phyloP scores from a whole-genome alignment of 2,113 vertebrate species.

The Xyliphius kryptos region DNA sequence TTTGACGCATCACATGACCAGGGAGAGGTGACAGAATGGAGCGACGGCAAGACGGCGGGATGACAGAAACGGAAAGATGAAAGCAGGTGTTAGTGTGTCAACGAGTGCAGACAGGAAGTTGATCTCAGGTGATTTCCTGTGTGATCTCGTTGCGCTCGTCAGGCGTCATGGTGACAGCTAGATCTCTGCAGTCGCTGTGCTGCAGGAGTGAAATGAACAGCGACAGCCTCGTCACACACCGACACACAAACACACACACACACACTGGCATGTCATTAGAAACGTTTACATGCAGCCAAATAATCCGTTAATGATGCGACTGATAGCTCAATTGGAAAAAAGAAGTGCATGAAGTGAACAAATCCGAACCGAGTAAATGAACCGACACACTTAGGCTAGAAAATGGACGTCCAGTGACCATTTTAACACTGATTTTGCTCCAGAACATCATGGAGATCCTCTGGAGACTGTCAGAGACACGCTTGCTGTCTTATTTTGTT shows the following conservation, averaged over 20 bases:
- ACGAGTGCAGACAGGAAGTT: slow-evolving; percentile 56
- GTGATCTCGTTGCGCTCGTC: slow-evolving; percentile 50
- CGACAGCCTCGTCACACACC: slow-evolving; percentile 56
- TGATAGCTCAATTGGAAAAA: too few species aligned
- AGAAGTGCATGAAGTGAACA: too few species aligned
- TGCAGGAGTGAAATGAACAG: slow-evolving; percentile 61
- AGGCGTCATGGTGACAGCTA: slow-evolving; percentile 50
- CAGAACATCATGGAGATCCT: too few species aligned
- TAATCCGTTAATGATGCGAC: background rate
- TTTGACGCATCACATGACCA: too few species aligned
- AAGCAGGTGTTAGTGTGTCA: slow-evolving; percentile 24
- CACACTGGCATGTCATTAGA: background rate
- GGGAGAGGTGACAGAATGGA: background rate
- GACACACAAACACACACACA: slow-evolving; percentile 39
- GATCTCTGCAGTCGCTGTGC: slow-evolving; percentile 58
- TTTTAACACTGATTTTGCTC: too few species aligned
- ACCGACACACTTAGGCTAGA: too few species aligned
- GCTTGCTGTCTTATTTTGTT: too few species aligned
- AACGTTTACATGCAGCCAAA: background rate
- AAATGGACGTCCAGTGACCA: too few species aligned
- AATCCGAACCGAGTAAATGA: too few species aligned
- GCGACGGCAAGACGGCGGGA: slow-evolving; percentile 3
- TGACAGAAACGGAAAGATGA: background rate
- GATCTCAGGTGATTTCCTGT: slow-evolving; percentile 57
- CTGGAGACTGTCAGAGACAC: too few species aligned